Percentiles rank a stretch among this genome's conserved stretches.
Evolutionary conservation across 2,888 invertebrate species (phyloP).

Genomic region (Cerastis rubricosa): DNA sequence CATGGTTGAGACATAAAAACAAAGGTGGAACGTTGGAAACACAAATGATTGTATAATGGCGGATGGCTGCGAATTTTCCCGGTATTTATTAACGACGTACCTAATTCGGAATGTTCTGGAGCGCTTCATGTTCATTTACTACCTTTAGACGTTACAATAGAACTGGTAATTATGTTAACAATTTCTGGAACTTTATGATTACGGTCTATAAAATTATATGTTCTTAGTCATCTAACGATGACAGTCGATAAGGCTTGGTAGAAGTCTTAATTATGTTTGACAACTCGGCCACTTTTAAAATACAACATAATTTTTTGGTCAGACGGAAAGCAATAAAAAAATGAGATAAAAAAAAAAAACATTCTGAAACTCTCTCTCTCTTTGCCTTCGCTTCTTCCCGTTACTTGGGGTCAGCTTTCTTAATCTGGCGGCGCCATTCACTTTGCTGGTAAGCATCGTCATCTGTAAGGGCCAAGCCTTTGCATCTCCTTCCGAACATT

Average conservation of each 20-base stretch:
- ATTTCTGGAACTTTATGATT: slow-evolving; percentile 8
- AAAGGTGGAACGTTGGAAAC: slow-evolving; percentile 36
- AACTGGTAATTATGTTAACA: slow-evolving; percentile 31
- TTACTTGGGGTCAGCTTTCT: neutral
- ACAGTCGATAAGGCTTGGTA: neutral
- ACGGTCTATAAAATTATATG: neutral
- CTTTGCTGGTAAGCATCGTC: neutral
- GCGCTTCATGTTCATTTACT: slow-evolving; percentile 22
- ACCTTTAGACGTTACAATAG: slow-evolving; percentile 8
- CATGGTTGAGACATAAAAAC: slow-evolving; percentile 45
- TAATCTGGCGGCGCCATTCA: neutral
- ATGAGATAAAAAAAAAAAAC: neutral
- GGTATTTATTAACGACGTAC: slow-evolving; percentile 44
- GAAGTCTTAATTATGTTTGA: neutral
- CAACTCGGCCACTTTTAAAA: neutral
- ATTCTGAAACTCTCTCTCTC: too few species aligned
- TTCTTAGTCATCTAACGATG: neutral
- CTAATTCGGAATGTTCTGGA: slow-evolving; percentile 35
- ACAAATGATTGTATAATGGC: slow-evolving; percentile 42
- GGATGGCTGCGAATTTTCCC: slow-evolving; percentile 35
- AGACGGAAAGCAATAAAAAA: neutral
- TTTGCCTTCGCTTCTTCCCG: too few species aligned
- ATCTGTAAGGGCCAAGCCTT: neutral
- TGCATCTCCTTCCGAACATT: neutral
- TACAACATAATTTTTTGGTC: neutral